phyloP scores from a whole-genome alignment of 2,888 invertebrate genomes.

The Microctonus brassicae region DNA sequence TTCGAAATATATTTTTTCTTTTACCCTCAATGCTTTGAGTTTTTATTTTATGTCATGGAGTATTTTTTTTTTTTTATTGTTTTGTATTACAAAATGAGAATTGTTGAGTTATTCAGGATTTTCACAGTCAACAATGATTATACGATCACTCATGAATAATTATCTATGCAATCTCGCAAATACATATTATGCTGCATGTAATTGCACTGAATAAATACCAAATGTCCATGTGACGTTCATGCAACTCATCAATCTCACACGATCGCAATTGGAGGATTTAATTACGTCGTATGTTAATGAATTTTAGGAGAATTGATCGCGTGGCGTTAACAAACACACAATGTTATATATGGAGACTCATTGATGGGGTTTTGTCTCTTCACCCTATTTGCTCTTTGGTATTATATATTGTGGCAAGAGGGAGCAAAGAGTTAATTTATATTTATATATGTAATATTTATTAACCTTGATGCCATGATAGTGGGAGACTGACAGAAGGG shows the following conservation, averaged over 20 bases:
- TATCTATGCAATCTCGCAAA: slow-evolving; percentile 11
- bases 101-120: background rate
- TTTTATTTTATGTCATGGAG: too few relatives aligned
- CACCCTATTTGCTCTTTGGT: background rate
- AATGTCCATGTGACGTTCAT: background rate
- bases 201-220: slow-evolving; percentile 1
- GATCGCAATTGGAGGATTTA: slow-evolving; percentile 43
- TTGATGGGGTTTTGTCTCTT: background rate
- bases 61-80: background rate
- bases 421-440: background rate
- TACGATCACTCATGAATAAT: slow-evolving; percentile 15
- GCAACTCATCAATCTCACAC: slow-evolving; percentile 17
- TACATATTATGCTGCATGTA: background rate
- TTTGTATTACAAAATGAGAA: background rate
- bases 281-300: slow-evolving; percentile 53
- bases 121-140: background rate
- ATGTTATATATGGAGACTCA: background rate
- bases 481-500: background rate
- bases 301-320: slow-evolving; percentile 32
- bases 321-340: slow-evolving; percentile 15
- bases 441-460: background rate
- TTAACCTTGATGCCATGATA: background rate
- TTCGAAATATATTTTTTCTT: background rate
- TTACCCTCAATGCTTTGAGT: background rate
- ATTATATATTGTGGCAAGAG: background rate